These are phyloP conservation scores for Ophion ellenae DNA, from an alignment of 2,888 invertebrate species.

Conservation along the genomic window DNA sequence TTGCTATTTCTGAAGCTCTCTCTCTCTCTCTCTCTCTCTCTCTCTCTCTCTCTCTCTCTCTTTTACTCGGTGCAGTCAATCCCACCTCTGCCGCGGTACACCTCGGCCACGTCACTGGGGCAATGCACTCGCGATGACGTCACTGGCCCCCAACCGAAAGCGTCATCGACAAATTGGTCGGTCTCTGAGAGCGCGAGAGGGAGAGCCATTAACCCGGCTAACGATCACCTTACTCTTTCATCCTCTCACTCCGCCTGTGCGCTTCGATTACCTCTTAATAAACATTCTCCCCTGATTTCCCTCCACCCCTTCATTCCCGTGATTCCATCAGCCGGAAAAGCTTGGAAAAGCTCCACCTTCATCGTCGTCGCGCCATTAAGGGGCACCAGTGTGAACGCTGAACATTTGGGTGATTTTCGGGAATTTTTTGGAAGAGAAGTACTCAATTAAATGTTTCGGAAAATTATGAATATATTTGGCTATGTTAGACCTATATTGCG, in stretches of 20 bases:
- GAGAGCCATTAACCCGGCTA: conserved; percentile 79
- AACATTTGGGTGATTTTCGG: too few species aligned
- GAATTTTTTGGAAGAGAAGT: too few species aligned
- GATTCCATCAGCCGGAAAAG: conserved; percentile 1
- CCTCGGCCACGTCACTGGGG: conserved; percentile 79
- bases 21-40: conserved; percentile 36
- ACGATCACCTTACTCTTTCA: conserved; percentile 51
- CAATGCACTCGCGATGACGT: conserved; percentile 81
- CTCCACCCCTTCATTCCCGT: neutral
- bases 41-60: conserved; percentile 26
- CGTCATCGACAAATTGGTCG: conserved; percentile 81
- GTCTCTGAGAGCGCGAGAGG: conserved; percentile 47
- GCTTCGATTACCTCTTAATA: neutral
- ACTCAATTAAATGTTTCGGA: too few species aligned
- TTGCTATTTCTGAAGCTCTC: conserved; percentile 65
- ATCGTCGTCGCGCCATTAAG: neutral
- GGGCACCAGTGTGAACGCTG: too few species aligned
- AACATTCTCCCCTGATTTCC: conserved; percentile 22
- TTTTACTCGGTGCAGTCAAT: conserved; percentile 39
- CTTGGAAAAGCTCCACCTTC: neutral
- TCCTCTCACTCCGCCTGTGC: conserved; percentile 21
- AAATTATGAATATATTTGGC: too few species aligned
- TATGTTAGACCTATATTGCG: too few species aligned
- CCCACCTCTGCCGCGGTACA: conserved; percentile 73
- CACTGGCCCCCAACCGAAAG: conserved; percentile 75